Conservation (phyloP, 1,140 invertebrate genomes). For the Daktulosphaira vitifoliae region DNA sequence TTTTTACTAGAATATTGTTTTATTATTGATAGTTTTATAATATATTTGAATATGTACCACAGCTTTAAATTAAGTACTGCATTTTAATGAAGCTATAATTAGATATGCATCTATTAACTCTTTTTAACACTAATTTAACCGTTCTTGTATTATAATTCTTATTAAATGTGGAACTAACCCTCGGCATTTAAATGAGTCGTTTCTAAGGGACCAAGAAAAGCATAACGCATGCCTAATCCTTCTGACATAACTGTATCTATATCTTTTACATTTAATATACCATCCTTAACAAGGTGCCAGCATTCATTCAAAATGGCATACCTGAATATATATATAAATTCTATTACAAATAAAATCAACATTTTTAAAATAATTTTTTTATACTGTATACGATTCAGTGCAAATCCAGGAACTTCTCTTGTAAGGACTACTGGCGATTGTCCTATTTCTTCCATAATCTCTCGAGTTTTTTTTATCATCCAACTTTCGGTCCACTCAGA, state of each 20-base stretch:
- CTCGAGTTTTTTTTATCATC: slow-evolving; percentile 54
- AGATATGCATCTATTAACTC: too few species aligned
- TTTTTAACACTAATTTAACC: too few species aligned
- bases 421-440: slow-evolving; percentile 78
- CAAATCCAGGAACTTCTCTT: slow-evolving; percentile 85
- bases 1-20: background rate
- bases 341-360: too few species aligned
- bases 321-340: slow-evolving; percentile 45
- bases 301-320: slow-evolving; percentile 91
- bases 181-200: slow-evolving; percentile 91
- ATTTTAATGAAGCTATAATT: too few species aligned
- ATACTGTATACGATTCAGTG: slow-evolving; percentile 88
- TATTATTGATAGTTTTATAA: background rate
- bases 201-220: slow-evolving; percentile 87
- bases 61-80: too few species aligned
- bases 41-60: too few species aligned
- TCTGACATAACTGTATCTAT: slow-evolving; percentile 89
- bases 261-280: slow-evolving; percentile 75
- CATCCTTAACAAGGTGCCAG: slow-evolving; percentile 77
- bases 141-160: too few species aligned
- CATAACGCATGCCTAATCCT: slow-evolving; percentile 89
- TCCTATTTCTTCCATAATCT: slow-evolving; percentile 78
- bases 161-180: slow-evolving; percentile 62
- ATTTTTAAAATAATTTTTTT: too few species aligned
- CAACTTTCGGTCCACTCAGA: slow-evolving; percentile 76